phyloP scores from a whole-genome alignment of 2,113 vertebrate species.

The Balaeniceps rex region DNA sequence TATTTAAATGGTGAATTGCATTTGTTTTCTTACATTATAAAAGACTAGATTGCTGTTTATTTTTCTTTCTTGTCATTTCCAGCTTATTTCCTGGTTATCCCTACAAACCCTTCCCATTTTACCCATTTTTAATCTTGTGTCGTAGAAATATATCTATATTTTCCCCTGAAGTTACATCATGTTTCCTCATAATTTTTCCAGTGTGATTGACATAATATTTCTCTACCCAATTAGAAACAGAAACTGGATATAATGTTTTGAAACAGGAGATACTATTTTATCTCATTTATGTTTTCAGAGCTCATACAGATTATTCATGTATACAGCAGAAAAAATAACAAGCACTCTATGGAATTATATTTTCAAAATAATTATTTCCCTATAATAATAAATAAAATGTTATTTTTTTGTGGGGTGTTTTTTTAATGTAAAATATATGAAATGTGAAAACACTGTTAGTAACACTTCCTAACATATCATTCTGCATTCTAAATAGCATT shows the following conservation, averaged over 20 bases:
- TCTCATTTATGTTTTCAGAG: not conserved
- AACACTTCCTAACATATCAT: not conserved
- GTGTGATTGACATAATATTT: not conserved
- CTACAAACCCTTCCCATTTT: not conserved
- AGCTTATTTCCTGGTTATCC: not conserved
- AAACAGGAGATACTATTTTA: not conserved
- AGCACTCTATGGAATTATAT: not conserved
- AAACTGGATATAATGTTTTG: not conserved
- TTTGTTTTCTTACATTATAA: not conserved
- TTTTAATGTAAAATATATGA: not conserved
- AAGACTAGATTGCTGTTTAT: not conserved
- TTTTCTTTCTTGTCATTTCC: not conserved
- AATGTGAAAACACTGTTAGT: not conserved
- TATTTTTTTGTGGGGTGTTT: not conserved
- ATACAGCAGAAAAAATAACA: not conserved
- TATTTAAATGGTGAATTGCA: not conserved
- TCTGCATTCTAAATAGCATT: not conserved
- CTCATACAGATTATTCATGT: not conserved
- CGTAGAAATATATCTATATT: not conserved
- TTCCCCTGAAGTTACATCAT: not conserved
- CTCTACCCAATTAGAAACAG: not conserved
- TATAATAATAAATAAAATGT: not conserved
- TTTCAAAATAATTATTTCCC: not conserved
- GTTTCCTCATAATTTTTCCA: not conserved
- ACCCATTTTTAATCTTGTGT: not conserved